Base-by-base conservation (phyloP, 2,113 vertebrate genomes). In the Paedocypris sp. region DNA sequence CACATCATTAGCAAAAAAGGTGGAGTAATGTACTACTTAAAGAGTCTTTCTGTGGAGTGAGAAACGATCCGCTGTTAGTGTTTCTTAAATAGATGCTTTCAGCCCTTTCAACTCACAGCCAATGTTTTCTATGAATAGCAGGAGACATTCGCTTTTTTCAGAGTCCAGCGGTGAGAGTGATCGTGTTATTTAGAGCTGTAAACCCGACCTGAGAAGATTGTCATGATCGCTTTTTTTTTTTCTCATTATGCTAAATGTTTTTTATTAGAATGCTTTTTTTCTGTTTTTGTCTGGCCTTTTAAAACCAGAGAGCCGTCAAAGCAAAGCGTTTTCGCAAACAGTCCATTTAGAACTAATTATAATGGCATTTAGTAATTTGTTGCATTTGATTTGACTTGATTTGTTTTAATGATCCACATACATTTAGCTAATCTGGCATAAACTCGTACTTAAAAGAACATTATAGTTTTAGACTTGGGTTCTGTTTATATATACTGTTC, bases 151-250 rank as follows among this genome's bases (percentile, higher is more conserved):
- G 22, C 2, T 54, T 54, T 54, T 62, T 47, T 19, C 12, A 58
- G 47, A 51, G 52, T 45, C 13, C 38, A 59, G 64, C 64, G 66
- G 64, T 57, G 63, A 58, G 39, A 62, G 20, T 18, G 38, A 46
- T 18, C 28, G 38, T 28, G 42, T 59, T 64, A 52, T 71, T 60
- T 51, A 25, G 28, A 59, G 26, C 47, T 41, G 61, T 48, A 58
- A 60, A 64, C 50, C 29, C 23, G 62, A 53, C 48, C 43, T 11
- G 54, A 62, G 65, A 59, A 54, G 35, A 54, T 46, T 22, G n/a
- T n/a, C n/a, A n/a, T n/a, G n/a, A n/a, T n/a, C n/a, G n/a, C n/a
- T n/a, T n/a, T n/a, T n/a, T n/a, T n/a, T n/a, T n/a, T n/a, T n/a
- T n/a, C n/a, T n/a, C n/a, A n/a, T n/a, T n/a, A n/a, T n/a, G n/a